Conservation (phyloP, 2,113 vertebrate species). For the Pseudorasbora parva region DNA sequence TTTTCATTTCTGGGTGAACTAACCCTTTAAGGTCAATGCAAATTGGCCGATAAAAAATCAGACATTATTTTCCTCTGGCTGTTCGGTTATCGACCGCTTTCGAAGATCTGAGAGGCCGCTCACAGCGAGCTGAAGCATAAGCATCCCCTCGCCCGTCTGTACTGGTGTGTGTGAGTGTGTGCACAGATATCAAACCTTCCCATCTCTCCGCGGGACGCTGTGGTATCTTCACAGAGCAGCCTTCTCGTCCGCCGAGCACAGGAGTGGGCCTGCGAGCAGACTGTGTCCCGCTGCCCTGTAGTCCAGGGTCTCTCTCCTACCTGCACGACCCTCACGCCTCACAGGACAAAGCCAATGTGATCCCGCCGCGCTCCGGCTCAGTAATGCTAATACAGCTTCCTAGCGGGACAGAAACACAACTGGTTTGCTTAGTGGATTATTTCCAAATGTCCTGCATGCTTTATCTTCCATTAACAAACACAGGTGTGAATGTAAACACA, state of each 20-base stretch:
- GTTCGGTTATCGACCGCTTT: background rate
- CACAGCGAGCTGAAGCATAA: background rate
- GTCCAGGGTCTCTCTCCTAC: slow-evolving; percentile 9
- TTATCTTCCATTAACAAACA: background rate
- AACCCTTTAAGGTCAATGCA: slow-evolving; percentile 2
- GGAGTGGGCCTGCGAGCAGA: background rate
- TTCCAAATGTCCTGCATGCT: background rate
- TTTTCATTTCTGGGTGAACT: too few species aligned
- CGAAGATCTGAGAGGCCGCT: background rate
- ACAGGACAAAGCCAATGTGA: slow-evolving; percentile 5
- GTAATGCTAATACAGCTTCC: slow-evolving; percentile 16
- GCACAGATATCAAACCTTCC: slow-evolving; percentile 2
- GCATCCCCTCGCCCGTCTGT: background rate
- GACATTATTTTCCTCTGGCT: background rate
- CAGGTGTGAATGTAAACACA: too few species aligned
- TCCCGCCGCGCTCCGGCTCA: background rate
- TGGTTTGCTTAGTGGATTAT: background rate
- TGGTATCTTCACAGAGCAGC: slow-evolving; percentile 31
- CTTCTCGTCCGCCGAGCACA: background rate
- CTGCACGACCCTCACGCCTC: background rate
- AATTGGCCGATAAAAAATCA: background rate
- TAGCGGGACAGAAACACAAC: background rate
- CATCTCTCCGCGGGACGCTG: slow-evolving; percentile 16
- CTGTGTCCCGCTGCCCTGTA: background rate
- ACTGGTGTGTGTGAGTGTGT: background rate